phyloP scores from a whole-genome alignment of 2,888 invertebrate genomes.

The Rhagonycha fulva region DNA sequence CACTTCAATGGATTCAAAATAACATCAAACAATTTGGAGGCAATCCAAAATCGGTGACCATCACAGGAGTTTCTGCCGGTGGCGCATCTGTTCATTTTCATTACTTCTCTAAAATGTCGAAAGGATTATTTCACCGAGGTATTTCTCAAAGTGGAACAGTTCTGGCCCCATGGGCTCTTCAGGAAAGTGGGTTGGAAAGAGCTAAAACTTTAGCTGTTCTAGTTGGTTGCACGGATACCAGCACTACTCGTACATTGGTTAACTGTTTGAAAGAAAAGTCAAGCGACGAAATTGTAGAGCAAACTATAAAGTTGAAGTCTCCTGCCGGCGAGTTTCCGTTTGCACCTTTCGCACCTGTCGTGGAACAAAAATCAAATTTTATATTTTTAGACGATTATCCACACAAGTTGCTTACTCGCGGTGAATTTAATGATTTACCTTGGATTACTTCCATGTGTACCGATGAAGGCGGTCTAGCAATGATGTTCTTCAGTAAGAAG shows the following conservation, averaged over 20 bases:
- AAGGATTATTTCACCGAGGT: slow-evolving; percentile 61
- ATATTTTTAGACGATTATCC: slow-evolving; percentile 71
- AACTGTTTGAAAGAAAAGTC: slow-evolving; percentile 65
- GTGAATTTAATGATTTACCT: slow-evolving; percentile 64
- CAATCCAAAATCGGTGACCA: slow-evolving; percentile 44
- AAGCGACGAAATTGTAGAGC: slow-evolving; percentile 60
- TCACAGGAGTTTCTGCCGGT: slow-evolving; percentile 49
- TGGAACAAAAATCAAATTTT: slow-evolving; percentile 52
- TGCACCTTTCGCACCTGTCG: slow-evolving; percentile 43
- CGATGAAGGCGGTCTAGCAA: slow-evolving; percentile 70
- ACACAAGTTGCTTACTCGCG: slow-evolving; percentile 63
- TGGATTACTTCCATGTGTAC: slow-evolving; percentile 69
- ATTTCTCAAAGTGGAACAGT: slow-evolving; percentile 73
- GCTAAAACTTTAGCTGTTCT: slow-evolving; percentile 61
- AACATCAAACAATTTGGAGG: too few species aligned
- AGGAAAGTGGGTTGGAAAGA: slow-evolving; percentile 61
- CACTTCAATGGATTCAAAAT: slow-evolving; percentile 32
- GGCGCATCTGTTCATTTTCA: slow-evolving; percentile 50
- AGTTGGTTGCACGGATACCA: slow-evolving; percentile 63
- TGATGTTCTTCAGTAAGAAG: background rate
- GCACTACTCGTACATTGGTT: slow-evolving; percentile 59
- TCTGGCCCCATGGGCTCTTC: slow-evolving; percentile 60
- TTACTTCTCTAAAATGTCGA: slow-evolving; percentile 47
- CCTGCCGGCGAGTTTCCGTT: slow-evolving; percentile 59
- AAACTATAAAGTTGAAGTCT: slow-evolving; percentile 61